These are phyloP conservation scores for Portevinia maculata DNA, from an alignment of 2,888 invertebrate genomes.

Conservation along the genomic window DNA sequence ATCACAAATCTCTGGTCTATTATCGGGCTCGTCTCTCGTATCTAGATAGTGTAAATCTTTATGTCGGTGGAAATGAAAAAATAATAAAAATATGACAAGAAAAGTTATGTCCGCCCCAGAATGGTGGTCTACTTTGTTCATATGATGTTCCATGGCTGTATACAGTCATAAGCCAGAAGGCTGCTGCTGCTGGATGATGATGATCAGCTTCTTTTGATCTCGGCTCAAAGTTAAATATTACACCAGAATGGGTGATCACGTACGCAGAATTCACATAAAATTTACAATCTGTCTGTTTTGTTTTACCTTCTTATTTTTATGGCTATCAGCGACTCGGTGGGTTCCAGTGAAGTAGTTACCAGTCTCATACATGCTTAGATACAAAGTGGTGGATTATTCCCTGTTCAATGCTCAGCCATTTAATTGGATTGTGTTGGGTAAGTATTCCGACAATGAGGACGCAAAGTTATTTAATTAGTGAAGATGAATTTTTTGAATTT, in stretches of 20 bases:
- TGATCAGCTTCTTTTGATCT: slow-evolving; percentile 73
- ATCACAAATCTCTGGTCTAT: slow-evolving; percentile 68
- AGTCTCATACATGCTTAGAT: not conserved
- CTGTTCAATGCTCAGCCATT: slow-evolving; percentile 39
- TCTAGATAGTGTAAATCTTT: slow-evolving; percentile 70
- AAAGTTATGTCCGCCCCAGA: slow-evolving; percentile 62
- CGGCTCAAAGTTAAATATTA: slow-evolving; percentile 79
- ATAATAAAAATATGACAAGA: slow-evolving; percentile 71
- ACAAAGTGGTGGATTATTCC: slow-evolving; percentile 13
- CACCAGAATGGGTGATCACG: slow-evolving; percentile 82
- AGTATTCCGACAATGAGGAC: slow-evolving; percentile 13
- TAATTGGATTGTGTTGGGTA: slow-evolving; percentile 48
- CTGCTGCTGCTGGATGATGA: slow-evolving; percentile 15
- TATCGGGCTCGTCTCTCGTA: slow-evolving; percentile 59
- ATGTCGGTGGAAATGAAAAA: slow-evolving; percentile 64
- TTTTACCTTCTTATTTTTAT: slow-evolving; percentile 72
- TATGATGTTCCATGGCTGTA: slow-evolving; percentile 20
- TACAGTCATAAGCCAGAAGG: not conserved
- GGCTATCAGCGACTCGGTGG: slow-evolving; percentile 56
- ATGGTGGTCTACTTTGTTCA: slow-evolving; percentile 69
- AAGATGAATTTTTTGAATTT: not conserved
- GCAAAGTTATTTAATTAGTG: slow-evolving; percentile 3
- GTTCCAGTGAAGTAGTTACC: slow-evolving; percentile 60
- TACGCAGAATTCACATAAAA: slow-evolving; percentile 76
- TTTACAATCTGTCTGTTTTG: slow-evolving; percentile 74